phyloP scores from a whole-genome alignment of 2,888 invertebrate species.

The Caenorhabditis macrosperma region DNA sequence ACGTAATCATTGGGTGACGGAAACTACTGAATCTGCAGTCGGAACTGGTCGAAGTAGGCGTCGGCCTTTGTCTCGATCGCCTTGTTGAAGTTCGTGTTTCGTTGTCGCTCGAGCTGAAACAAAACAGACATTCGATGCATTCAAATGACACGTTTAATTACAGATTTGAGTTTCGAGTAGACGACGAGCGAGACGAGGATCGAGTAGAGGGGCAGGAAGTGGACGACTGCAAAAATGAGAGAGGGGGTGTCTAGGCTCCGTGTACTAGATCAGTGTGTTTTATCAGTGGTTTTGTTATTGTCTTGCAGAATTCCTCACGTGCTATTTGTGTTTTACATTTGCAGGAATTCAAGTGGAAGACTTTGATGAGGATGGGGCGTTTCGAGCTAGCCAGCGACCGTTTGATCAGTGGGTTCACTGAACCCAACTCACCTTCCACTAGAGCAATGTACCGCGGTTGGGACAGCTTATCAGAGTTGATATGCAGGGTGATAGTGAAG shows the following conservation, averaged over 20 bases:
- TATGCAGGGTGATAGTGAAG: conserved; percentile 23
- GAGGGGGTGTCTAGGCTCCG: too few relatives aligned
- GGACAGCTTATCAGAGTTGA: neutral
- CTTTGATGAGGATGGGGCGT: too few relatives aligned
- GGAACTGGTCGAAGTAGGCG: conserved; percentile 11
- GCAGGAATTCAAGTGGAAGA: too few relatives aligned
- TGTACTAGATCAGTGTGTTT: too few relatives aligned
- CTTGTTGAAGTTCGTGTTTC: neutral
- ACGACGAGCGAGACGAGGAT: conserved; percentile 17
- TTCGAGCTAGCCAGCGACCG: too few relatives aligned
- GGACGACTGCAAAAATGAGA: conserved; percentile 15
- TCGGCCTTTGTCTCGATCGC: neutral
- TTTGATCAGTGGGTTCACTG: neutral
- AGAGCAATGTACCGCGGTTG: conserved; percentile 27
- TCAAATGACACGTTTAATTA: neutral
- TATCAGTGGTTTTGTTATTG: too few relatives aligned
- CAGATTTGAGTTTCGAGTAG: conserved; percentile 7
- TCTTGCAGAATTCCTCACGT: too few relatives aligned
- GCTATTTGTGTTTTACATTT: too few relatives aligned
- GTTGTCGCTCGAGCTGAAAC: neutral
- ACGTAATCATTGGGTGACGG: neutral
- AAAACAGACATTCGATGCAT: neutral
- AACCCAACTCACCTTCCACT: conserved; percentile 25
- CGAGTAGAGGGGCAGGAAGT: conserved; percentile 31
- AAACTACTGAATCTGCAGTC: conserved; percentile 4